phyloP scores from a whole-genome alignment of 1,140 invertebrate genomes.

The Drosophila arawakana region DNA sequence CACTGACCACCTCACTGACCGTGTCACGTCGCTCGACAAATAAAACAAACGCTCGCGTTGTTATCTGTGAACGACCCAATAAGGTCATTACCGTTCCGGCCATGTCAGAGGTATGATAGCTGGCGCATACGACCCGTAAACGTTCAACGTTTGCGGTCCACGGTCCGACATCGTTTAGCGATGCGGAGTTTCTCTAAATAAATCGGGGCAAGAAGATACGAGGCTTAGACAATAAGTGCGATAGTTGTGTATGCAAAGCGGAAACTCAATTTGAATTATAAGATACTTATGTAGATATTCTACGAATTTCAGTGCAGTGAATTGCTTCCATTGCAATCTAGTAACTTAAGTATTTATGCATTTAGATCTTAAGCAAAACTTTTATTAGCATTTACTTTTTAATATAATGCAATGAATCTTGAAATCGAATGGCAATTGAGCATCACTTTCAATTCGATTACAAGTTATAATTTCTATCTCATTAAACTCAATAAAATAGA shows the following conservation, averaged over 20 bases:
- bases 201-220: constrained; percentile 19
- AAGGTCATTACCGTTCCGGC: constrained; percentile 69
- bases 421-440: background rate
- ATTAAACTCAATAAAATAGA: too few relatives aligned
- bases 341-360: constrained; percentile 53
- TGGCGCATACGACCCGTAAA: constrained; percentile 63
- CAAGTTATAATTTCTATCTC: too few relatives aligned
- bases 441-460: background rate
- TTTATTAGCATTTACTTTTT: background rate
- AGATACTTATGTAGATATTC: constrained; percentile 26
- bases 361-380: constrained; percentile 19
- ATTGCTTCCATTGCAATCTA: constrained; percentile 36
- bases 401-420: background rate
- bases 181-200: constrained; percentile 67
- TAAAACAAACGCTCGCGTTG: constrained; percentile 74
- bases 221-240: constrained; percentile 78
- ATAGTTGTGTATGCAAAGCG: constrained; percentile 49
- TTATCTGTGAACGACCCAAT: constrained; percentile 77
- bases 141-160: constrained; percentile 62
- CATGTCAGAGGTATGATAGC: constrained; percentile 84
- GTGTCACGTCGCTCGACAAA: constrained; percentile 77
- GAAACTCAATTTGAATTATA: constrained; percentile 41
- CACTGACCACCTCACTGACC: constrained; percentile 80
- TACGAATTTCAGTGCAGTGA: constrained; percentile 63
- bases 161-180: constrained; percentile 70